Conservation (phyloP, 2,797 vertebrate species). For the Myripristis jacobus region DNA sequence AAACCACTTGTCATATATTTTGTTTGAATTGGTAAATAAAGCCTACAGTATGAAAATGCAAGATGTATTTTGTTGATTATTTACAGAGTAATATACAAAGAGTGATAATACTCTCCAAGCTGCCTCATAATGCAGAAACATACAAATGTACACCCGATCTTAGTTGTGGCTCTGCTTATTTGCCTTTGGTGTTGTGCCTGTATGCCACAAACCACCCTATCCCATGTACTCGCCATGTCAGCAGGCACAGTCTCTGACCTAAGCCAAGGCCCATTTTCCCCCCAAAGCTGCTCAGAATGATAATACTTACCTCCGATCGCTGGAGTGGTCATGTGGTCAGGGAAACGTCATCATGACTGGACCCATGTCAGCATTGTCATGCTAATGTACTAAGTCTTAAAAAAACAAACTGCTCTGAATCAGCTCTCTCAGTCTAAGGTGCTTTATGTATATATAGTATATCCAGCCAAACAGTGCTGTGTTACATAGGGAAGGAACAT, state of each 20-base stretch:
- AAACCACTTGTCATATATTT: not conserved
- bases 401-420: constrained; percentile 25
- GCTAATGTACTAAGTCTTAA: not conserved
- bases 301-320: not conserved
- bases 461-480: constrained; percentile 2
- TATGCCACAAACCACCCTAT: constrained; percentile 3
- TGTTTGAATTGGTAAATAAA: too few relatives aligned
- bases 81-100: too few relatives aligned
- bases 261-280: constrained; percentile 22
- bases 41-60: too few relatives aligned
- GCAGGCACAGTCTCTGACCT: constrained; percentile 15
- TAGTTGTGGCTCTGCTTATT: not conserved
- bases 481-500: constrained; percentile 27
- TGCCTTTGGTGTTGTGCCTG: not conserved
- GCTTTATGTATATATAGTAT: constrained; percentile 46
- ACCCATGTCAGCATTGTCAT: not conserved
- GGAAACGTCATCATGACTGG: constrained; percentile 11
- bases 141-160: not conserved
- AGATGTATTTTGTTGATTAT: too few relatives aligned
- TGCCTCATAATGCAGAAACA: not conserved
- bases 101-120: not conserved
- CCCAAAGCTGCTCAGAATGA: constrained; percentile 36
- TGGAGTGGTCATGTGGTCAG: constrained; percentile 39
- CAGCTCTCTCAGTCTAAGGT: constrained; percentile 46
- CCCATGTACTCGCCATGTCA: constrained; percentile 19